Evolutionary conservation across 2,888 invertebrate species (phyloP), one percentile per base, ranked within the genome.

Genomic region (Coleophora deauratella): DNA sequence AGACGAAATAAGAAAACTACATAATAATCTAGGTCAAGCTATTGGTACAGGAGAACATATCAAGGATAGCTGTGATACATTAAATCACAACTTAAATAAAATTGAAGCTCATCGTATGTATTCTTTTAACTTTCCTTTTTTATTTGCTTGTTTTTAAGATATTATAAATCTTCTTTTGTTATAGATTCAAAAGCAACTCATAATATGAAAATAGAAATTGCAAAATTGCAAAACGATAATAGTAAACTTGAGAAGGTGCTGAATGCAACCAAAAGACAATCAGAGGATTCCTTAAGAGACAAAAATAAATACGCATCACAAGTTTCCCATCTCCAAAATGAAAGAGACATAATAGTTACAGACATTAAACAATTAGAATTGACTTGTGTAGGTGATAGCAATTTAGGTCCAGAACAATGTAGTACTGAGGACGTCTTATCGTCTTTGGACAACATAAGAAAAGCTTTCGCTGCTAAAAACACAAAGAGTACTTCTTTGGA

Each of bases 131-230:
- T 9, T 15, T 21, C 3, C 15, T 15, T 4, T 21, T 15, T 27
- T 1, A 14, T 7, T 27, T 1, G 9, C 27, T 35, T 2, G 8
- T 12, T n/a, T 28, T 2, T 21, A 9, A 15, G 10, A 21, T 9
- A 7, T 21, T 21, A 37, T 6, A n/a, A 33, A 14, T 43, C 37
- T 27, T 37, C 40, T 37, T 37, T 41, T 50, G 40, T 58, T 66
- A 40, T 46, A 85, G 85, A 84, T 52, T 80, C 84, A 1, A 78
- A 62, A 57, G 76, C 81, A 43, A 72, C 76, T n/a, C 84, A 81
- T 54, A 76, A 84, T 46, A 78, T 85, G 62, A 77, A 72, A 62
- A 66, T 72, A 51, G 85, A 82, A 52, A 36, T 81, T 40, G 71
- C 68, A 10, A 67, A 70, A 50, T 57, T 82, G 33, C 62, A 75